Conservation (phyloP, 2,113 vertebrate genomes). For the Lasiurus cinereus region DNA sequence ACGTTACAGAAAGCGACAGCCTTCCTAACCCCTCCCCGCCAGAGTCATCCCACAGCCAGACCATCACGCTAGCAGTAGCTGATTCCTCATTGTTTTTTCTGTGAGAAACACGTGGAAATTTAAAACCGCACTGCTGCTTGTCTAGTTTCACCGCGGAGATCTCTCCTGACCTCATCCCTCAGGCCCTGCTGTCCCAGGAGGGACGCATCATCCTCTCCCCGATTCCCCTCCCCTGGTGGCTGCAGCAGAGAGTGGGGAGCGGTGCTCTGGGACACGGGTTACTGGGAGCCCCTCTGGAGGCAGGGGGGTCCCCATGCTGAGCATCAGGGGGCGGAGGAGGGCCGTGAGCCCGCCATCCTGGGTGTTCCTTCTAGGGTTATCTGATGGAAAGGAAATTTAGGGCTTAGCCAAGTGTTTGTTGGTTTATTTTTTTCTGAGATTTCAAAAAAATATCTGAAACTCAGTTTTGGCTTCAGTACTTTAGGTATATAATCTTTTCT, state of each 20-base stretch:
- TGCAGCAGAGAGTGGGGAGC: not conserved
- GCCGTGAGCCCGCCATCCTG: not conserved
- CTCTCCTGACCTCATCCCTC: not conserved
- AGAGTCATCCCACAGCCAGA: not conserved
- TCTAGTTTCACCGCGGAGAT: not conserved
- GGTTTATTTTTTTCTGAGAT: not conserved
- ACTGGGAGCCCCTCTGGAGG: not conserved
- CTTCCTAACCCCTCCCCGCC: not conserved
- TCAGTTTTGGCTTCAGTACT: not conserved
- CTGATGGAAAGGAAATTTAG: not conserved
- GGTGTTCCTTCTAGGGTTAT: accelerated
- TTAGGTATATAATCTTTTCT: not conserved
- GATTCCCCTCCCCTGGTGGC: not conserved
- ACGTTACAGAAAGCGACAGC: not conserved
- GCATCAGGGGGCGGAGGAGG: accelerated
- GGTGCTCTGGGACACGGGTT: accelerated
- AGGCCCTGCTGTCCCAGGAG: not conserved
- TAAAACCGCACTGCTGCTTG: not conserved
- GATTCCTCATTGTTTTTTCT: not conserved
- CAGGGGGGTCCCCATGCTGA: no score
- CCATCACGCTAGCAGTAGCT: not conserved
- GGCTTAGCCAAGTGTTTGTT: not conserved
- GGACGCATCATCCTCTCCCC: not conserved
- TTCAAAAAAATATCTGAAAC: not conserved
- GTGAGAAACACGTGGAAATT: not conserved